phyloP scores from a whole-genome alignment of 2,888 invertebrate genomes.

The Disparrhopalites patrizii region DNA sequence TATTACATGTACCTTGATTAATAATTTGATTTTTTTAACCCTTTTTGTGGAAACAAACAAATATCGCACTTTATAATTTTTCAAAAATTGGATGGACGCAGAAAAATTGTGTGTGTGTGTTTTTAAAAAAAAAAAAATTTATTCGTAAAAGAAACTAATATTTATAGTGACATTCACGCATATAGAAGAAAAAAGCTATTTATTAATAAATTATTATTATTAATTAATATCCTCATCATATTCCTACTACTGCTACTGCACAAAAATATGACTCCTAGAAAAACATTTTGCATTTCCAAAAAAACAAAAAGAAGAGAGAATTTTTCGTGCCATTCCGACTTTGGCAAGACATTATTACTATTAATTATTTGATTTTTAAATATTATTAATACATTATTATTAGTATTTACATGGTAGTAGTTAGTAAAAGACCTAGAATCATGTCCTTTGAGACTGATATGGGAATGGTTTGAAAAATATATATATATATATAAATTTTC shows the following conservation, averaged over 20 bases:
- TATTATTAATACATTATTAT: neutral
- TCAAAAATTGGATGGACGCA: neutral
- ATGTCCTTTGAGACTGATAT: too few species aligned
- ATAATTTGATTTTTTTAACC: conserved; percentile 13
- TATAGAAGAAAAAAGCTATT: neutral
- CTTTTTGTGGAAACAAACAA: neutral
- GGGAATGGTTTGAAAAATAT: too few species aligned
- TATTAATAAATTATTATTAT: neutral
- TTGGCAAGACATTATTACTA: conserved; percentile 24
- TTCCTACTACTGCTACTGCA: neutral
- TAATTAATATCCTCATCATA: neutral
- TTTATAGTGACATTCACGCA: too few species aligned
- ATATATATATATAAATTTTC: neutral
- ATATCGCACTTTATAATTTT: neutral
- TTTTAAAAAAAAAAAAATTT: too few species aligned
- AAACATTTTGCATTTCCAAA: conserved; percentile 24
- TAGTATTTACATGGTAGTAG: neutral
- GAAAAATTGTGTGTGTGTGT: neutral
- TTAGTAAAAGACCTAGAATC: neutral
- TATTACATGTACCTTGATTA: conserved; percentile 24
- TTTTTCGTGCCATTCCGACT: conserved; percentile 26
- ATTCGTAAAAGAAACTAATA: too few species aligned
- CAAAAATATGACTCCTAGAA: neutral
- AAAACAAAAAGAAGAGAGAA: too few species aligned
- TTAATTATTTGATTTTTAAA: neutral